Base-by-base conservation (phyloP, 2,888 invertebrate genomes). In the Eumerus sabulonum region DNA sequence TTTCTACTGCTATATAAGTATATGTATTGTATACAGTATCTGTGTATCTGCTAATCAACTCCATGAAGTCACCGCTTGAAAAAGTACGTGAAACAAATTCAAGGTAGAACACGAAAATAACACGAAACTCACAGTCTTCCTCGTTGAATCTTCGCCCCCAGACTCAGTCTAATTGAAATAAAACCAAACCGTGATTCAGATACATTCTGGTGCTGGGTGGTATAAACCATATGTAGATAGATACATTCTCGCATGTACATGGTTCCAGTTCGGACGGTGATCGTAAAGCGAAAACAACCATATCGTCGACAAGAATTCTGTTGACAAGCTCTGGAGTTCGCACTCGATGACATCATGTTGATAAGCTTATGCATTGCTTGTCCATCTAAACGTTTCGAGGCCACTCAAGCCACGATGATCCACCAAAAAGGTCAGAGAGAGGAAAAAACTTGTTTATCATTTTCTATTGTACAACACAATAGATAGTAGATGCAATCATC, bases 271-370 rank as follows among this genome's bases (percentile, higher is more conserved):
- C 27, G 7, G 27, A 27, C 27, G 27, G 7, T n/a, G n/a, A n/a
- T n/a, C n/a, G n/a, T n/a, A 60, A 66, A 54, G 47, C 54, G 45
- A 38, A 53, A 36, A 17, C 47, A 40, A 40, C 59, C 40, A 54
- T 16, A 45, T 44, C 50, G 56, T 71, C 50, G 47, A 54, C 62
- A 54, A 38, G 42, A 53, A 45, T 36, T 38, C 27, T 27, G 27
- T 27, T 27, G 27, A 27, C 27, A 27, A 27, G 7, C 7, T 27
- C 16, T 56, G 4, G 17, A 48, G 35, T 66, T 48, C 54, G 13
- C 47, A 35, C 18, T 54, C 12, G 57, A 73, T 79, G 77, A 79
- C 74, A 62, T 68, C 62, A 79, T 63, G 13, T 59, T 73, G 73
- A 79, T 74, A 74, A 74, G 68, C 57, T 4, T 63, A 14, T 12